Evolutionary conservation across 2,888 invertebrate species (phyloP), one percentile per base, ranked within the genome.

Genomic region (Drosophila vallismaia): DNA sequence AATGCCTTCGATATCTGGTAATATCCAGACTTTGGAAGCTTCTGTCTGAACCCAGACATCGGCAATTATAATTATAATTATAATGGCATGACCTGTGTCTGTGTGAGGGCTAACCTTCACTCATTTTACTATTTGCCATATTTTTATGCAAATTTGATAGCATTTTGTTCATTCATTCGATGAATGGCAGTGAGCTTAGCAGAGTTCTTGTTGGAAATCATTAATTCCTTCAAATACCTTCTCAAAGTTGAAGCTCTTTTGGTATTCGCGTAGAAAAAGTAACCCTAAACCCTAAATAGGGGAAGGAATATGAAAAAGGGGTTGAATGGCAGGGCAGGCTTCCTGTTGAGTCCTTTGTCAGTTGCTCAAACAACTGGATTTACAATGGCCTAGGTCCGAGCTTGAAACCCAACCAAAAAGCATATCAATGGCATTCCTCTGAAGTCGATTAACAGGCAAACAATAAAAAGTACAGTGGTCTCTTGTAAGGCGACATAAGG

Each of bases 11-110:
- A 71, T 80, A 81, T 75, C 74, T 69, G 56, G 68, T 56, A 72
- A 67, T 77, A 86, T 71, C 63, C 81, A 70, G 71, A 81, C 81
- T 78, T 84, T 76, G 71, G 40, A 7, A 19, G 64, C 71, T 56
- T 59, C 52, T 36, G 52, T 49, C 48, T 53, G 60, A 31, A 29
- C 60, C 31, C 38, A 63, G 58, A 33, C 59, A 29, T 26, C 24
- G 38, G 8, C 42, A 19, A 42, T 36, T 36, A 12, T 36, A 36
- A 12, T n/a, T 36, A 12, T 36, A 36, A 12, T n/a, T 36, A 36
- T 36, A 36, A 36, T 36, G 33, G n/a, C 33, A 33, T n/a, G 10
- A 4, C n/a, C 33, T n/a, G 36, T 12, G 36, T 36, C 36, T 36
- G 36, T 36, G 36, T 36, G 36, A 36, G 36, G 36, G 36, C 36